A percentile compares a stretch with the other conserved stretches of the same genome.
Evolutionary conservation across 2,113 vertebrate species (phyloP).

Genomic region (Dasyurus viverrinus): DNA sequence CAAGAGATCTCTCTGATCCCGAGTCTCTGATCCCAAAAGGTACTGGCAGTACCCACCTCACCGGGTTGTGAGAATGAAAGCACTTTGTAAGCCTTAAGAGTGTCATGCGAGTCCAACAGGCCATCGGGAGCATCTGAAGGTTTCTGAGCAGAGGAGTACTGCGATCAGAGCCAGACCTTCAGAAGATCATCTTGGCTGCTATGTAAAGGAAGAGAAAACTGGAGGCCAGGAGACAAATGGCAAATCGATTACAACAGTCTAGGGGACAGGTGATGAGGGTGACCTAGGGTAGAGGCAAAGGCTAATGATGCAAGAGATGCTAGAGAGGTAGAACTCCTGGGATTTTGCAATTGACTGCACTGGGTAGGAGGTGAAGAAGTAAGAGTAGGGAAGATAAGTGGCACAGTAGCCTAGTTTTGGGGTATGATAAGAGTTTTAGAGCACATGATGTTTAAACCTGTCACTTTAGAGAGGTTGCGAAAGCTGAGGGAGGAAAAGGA

Average conservation of each 20-base stretch:
- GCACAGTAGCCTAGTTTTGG: neutral
- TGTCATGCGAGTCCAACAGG: neutral
- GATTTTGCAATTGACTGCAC: conserved; percentile 10
- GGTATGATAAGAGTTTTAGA: neutral
- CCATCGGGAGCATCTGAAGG: neutral
- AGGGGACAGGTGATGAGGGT: neutral
- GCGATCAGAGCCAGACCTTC: neutral
- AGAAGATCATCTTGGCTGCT: neutral
- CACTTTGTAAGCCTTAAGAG: neutral
- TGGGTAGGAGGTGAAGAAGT: neutral
- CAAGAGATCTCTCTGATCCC: neutral
- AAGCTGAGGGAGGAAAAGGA: neutral
- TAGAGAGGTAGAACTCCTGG: neutral
- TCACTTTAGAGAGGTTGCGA: conserved; percentile 12
- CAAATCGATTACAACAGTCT: neutral
- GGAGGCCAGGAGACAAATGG: neutral
- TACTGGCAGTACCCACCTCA: neutral
- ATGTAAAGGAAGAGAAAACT: neutral
- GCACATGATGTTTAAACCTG: neutral
- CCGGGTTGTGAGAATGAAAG: neutral
- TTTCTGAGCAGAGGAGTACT: too few relatives aligned
- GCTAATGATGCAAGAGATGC: neutral
- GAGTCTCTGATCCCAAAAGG: neutral
- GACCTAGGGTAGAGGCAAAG: neutral
- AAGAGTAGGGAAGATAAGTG: neutral